These are phyloP conservation scores for Pteropus alecto DNA, from an alignment of 2,113 vertebrate species.

Conservation along the genomic window DNA sequence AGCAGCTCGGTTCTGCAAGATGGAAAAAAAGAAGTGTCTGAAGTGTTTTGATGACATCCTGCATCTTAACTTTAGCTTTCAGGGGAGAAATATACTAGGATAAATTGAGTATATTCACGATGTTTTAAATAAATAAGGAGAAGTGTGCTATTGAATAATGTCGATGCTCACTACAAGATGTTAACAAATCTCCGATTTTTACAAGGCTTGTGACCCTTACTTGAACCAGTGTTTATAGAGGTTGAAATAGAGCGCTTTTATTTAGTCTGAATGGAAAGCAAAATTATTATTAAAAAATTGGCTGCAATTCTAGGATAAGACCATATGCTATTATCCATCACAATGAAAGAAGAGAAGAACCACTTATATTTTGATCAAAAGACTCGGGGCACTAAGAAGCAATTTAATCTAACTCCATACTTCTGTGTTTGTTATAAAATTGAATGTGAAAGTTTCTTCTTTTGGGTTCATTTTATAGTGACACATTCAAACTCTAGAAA, in stretches of 20 bases:
- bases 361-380: slow-evolving; percentile 71
- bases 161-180: background rate
- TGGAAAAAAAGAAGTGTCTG: background rate
- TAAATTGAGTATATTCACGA: slow-evolving; percentile 32
- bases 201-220: background rate
- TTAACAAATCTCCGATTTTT: slow-evolving; percentile 18
- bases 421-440: slow-evolving; percentile 50
- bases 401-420: slow-evolving; percentile 58
- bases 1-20: background rate
- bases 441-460: slow-evolving; percentile 48
- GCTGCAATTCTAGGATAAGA: slow-evolving; percentile 53
- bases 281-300: slow-evolving; percentile 70
- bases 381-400: slow-evolving; percentile 42
- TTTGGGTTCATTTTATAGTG: slow-evolving; percentile 47
- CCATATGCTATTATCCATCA: slow-evolving; percentile 57
- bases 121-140: slow-evolving; percentile 45
- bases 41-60: slow-evolving; percentile 22
- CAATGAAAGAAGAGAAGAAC: slow-evolving; percentile 61
- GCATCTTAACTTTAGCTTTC: slow-evolving; percentile 1
- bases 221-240: slow-evolving; percentile 45
- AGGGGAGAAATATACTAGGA: background rate
- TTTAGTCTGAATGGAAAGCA: slow-evolving; percentile 59
- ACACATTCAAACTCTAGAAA: slow-evolving; percentile 39
- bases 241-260: slow-evolving; percentile 62
- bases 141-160: slow-evolving; percentile 21